A percentile compares a stretch with the other conserved stretches of the same genome.
Evolutionary conservation across 2,888 invertebrate genomes (phyloP).

Genomic region (Leucophora obtusa): DNA sequence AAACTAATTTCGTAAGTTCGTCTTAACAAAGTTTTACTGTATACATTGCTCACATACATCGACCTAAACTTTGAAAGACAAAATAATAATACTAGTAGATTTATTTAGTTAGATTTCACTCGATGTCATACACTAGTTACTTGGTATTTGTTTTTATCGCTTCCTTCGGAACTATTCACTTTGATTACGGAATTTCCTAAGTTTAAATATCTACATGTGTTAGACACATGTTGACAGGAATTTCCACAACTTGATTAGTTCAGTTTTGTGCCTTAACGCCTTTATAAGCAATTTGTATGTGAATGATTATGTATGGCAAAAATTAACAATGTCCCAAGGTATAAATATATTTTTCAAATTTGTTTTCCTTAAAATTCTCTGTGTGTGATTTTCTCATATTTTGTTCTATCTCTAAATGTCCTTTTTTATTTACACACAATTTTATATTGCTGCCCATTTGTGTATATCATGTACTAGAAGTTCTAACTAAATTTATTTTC

Average conservation of each 20-base stretch:
- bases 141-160: not conserved
- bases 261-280: conserved; percentile 13
- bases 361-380: conserved; percentile 5
- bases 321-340: not conserved
- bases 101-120: not conserved
- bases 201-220: conserved; percentile 39
- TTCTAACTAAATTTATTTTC: not conserved
- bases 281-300: conserved; percentile 15
- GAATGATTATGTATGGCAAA: not conserved
- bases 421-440: not conserved
- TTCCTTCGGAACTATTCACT: conserved; percentile 22
- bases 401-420: not conserved
- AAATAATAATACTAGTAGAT: conserved; percentile 10
- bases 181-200: conserved; percentile 31
- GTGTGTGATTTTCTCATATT: not conserved
- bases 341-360: not conserved
- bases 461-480: not conserved
- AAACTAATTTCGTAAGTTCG: too few species aligned
- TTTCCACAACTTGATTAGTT: conserved; percentile 51
- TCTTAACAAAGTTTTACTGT: too few species aligned
- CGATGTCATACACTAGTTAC: not conserved
- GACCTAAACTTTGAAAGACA: too few species aligned
- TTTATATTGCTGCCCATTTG: not conserved
- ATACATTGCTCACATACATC: too few species aligned
- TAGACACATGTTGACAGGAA: conserved; percentile 52